phyloP scores from a whole-genome alignment of 1,140 invertebrate genomes.

The Cheumatopsyche charites region DNA sequence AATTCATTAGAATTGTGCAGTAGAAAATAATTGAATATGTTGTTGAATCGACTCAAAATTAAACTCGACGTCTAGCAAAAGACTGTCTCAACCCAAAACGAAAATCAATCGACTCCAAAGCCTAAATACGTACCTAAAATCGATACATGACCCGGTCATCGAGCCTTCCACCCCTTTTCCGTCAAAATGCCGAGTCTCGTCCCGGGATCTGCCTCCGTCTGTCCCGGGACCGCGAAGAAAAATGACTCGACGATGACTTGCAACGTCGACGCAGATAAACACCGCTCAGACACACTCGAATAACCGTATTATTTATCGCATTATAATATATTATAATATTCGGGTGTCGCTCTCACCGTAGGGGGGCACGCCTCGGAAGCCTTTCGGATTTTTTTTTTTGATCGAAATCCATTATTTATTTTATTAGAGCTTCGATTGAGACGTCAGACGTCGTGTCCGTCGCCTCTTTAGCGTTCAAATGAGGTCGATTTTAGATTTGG shows the following conservation, averaged over 20 bases:
- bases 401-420: no score
- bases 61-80: no score
- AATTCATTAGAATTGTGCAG: no score
- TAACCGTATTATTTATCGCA: slow-evolving; percentile 44
- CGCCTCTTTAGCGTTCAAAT: background rate
- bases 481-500: no score
- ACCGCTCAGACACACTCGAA: slow-evolving; percentile 48
- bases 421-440: background rate
- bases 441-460: slow-evolving; percentile 9
- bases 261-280: slow-evolving; percentile 44
- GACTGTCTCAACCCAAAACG: no score
- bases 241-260: slow-evolving; percentile 48
- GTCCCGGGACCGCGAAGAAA: slow-evolving; percentile 34
- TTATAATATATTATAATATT: background rate
- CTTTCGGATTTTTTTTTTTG: background rate
- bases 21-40: no score
- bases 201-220: slow-evolving; percentile 8
- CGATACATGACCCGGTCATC: slow-evolving; percentile 39
- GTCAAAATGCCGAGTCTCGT: background rate
- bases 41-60: no score
- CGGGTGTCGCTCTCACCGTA: background rate
- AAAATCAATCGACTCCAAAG: background rate
- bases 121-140: slow-evolving; percentile 16
- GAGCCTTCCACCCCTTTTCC: background rate
- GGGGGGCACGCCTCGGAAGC: background rate